Conservation (phyloP, 2,888 invertebrate species). For the Dicyrtoma fusca region DNA sequence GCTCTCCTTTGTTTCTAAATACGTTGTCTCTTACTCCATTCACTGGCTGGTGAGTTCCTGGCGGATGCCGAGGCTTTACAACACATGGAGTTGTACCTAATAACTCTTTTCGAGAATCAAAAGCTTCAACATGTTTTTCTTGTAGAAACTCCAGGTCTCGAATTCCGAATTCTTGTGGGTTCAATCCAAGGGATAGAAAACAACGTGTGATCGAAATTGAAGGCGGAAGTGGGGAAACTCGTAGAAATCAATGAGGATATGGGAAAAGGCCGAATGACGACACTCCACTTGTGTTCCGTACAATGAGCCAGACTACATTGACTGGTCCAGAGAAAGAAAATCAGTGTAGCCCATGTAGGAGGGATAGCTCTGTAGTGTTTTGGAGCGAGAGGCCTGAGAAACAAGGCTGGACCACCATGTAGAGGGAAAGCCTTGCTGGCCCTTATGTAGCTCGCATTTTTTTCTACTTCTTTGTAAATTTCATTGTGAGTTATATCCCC, state of each 20-base stretch:
- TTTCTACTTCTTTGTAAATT: too few species aligned
- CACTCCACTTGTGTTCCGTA: background rate
- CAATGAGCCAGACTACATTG: background rate
- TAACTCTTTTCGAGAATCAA: background rate
- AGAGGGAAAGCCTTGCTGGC: background rate
- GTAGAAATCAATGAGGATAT: slow-evolving; percentile 8
- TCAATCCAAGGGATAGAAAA: background rate
- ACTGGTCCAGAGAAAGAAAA: background rate
- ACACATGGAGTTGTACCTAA: background rate
- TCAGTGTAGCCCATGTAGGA: too few species aligned
- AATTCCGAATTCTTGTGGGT: background rate
- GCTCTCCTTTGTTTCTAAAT: slow-evolving; percentile 10
- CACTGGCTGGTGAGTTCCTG: too few species aligned
- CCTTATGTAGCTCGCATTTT: too few species aligned
- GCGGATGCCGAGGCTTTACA: too few species aligned
- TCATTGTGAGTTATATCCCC: too few species aligned
- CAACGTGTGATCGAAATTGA: slow-evolving; percentile 3
- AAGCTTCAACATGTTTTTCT: slow-evolving; percentile 4
- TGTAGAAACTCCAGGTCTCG: background rate
- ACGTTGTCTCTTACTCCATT: background rate
- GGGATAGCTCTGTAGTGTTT: too few species aligned
- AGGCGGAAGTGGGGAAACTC: background rate
- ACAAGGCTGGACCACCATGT: too few species aligned
- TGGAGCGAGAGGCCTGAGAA: too few species aligned
- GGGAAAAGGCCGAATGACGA: background rate